Evolutionary conservation across 2,113 vertebrate genomes (phyloP).

Genomic region (Monopterus albus): DNA sequence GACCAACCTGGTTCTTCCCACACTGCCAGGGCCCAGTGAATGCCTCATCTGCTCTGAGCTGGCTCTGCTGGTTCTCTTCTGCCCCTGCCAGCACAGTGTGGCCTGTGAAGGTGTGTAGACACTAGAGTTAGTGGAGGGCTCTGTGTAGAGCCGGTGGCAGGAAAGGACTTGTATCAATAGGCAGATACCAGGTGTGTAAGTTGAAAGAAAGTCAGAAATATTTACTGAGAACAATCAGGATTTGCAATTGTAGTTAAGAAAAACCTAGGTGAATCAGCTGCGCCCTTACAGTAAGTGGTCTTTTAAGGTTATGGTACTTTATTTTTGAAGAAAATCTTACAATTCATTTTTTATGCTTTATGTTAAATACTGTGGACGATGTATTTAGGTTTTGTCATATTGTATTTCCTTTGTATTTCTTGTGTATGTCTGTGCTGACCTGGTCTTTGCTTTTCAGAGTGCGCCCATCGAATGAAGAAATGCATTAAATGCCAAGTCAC

Average conservation of each 20-base stretch:
- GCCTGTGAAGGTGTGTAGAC: constrained; percentile 91
- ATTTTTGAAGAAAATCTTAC: too few relatives aligned
- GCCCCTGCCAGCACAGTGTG: constrained; percentile 96
- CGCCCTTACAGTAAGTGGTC: too few relatives aligned
- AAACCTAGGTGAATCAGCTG: too few relatives aligned
- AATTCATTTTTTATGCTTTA: too few relatives aligned
- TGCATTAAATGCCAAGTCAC: constrained; percentile 98
- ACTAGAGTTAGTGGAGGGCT: neutral
- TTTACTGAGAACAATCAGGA: too few relatives aligned
- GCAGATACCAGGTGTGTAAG: too few relatives aligned
- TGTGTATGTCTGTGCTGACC: neutral
- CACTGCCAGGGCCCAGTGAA: constrained; percentile 85
- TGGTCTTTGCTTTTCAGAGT: constrained; percentile 82
- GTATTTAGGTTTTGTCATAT: neutral
- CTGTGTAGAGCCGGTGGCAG: too few relatives aligned
- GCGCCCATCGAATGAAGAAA: constrained; percentile 98
- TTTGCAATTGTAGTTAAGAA: too few relatives aligned
- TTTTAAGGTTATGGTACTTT: too few relatives aligned
- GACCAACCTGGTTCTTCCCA: constrained; percentile 91
- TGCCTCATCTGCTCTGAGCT: constrained; percentile 98
- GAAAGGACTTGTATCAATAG: too few relatives aligned
- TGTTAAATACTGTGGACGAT: too few relatives aligned
- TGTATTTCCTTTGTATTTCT: neutral
- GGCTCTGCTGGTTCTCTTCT: constrained; percentile 92
- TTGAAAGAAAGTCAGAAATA: too few relatives aligned